Base-by-base conservation (phyloP, 2,113 vertebrate species). In the Scomber colias region DNA sequence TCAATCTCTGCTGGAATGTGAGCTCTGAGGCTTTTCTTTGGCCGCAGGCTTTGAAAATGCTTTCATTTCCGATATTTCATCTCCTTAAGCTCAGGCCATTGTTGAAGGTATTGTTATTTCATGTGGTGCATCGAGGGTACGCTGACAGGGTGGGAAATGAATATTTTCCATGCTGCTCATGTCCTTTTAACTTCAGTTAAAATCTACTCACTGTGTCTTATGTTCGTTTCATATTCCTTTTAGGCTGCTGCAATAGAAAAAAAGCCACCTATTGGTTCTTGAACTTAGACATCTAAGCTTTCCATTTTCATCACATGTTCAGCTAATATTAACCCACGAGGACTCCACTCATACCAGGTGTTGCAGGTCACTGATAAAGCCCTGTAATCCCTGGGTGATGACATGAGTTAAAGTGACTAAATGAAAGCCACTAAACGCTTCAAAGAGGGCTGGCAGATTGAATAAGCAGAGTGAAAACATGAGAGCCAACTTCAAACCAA, bases 31-130 rank as follows among this genome's bases (percentile, higher is more conserved):
- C 76, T 77, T 66, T 81, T 66, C 27, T 75, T 70, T 72, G 40
- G 82, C 81, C 76, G 46, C 40, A 19, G 69, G 82, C 69, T 71
- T 86, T 84, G n/a, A 55, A 89, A 85, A 88, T 78, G 61, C 66
- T 89, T 91, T 91, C 57, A 91, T 93, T 92, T 91, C 86, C 75
- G 75, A 89, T 75, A 77, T 79, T 64, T 68, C 79, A 91, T 89
- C 87, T 81, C 44, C 50, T 70, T 21, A 65, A 77, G 66, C 61
- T 63, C 45, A 16, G 69, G 54, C 65, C 59, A 62, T 88, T 71
- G 53, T 78, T 73, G 55, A 77, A 77, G 27, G 66, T 80, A 71
- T 85, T 82, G 81, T 91, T 76, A 27, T 90, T 89, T 82, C 75
- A 81, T 83, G 67, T 79, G 79, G 56, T 80, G 61, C 54, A 14